A percentile compares a stretch with the other conserved stretches of the same genome.
phyloP scores from a whole-genome alignment of 1,140 invertebrate genomes.

The Euwallacea fornicatus region DNA sequence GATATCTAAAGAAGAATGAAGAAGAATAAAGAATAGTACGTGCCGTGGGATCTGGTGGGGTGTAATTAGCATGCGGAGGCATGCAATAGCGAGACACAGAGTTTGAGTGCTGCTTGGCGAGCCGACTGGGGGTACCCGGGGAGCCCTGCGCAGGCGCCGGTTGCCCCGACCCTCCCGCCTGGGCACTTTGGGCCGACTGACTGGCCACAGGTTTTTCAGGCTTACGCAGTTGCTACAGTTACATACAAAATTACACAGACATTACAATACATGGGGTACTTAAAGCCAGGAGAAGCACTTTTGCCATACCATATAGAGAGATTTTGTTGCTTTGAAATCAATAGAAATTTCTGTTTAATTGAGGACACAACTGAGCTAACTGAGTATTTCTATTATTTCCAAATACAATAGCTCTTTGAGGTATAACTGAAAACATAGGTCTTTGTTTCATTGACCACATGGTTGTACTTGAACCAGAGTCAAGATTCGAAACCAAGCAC shows the following conservation, averaged over 20 bases:
- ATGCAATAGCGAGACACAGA: conserved; percentile 60
- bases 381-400: too few species aligned
- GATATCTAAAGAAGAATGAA: conserved; percentile 19
- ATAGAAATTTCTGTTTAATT: too few species aligned
- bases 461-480: too few species aligned
- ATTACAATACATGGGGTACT: conserved; percentile 43
- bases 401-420: too few species aligned
- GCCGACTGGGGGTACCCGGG: conserved; percentile 46
- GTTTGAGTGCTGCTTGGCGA: conserved; percentile 52
- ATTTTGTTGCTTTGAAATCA: neutral
- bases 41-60: conserved; percentile 61
- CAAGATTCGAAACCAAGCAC: too few species aligned
- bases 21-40: conserved; percentile 50
- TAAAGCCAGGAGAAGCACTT: conserved; percentile 13
- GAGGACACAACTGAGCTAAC: too few species aligned
- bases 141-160: conserved; percentile 42
- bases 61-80: conserved; percentile 60
- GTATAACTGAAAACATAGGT: too few species aligned
- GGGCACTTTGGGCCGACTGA: conserved; percentile 40
- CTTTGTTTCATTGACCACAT: too few species aligned
- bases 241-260: conserved; percentile 54
- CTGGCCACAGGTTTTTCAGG: conserved; percentile 50
- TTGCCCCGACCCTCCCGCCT: conserved; percentile 30
- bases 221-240: conserved; percentile 54
- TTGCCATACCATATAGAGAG: conserved; percentile 7